Base-by-base conservation (phyloP, 2,888 invertebrate genomes). In the Microctonus brassicae region DNA sequence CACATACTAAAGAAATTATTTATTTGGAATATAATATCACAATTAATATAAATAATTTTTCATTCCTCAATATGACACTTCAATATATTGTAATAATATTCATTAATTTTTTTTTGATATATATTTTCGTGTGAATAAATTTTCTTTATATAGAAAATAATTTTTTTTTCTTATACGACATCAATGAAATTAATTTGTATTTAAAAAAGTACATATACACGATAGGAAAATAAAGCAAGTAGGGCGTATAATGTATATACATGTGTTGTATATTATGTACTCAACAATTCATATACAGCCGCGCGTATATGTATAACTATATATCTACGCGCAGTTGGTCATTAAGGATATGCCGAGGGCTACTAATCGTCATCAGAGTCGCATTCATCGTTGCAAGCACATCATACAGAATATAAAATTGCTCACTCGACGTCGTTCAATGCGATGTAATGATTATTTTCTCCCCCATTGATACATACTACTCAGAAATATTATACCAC, bases 391-490 rank as follows among this genome's bases (percentile, higher is more conserved):
- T 83, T 82, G 83, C 72, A 76, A 77, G 61, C 61, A 73, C 77
- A 76, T 75, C 72, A 78, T 78, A 75, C 76, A 75, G 77, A 80
- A 81, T 80, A 81, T 82, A 79, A 83, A 83, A 83, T 83, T 82
- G 81, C 78, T 74, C 70, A 74, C 70, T 70, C 77, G n/a, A n/a
- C n/a, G 73, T 52, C 67, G 76, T 73, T 84, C 83, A 84, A 84
- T 84, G 81, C 76, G 79, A 78, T 79, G 80, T 82, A 82, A 84
- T 83, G 81, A 84, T 83, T 84, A 84, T 85, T 84, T 84, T 83
- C 82, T 79, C 77, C 47, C n/a, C 17, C 47, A 47, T 47, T 47
- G 47, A 47, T 17, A 20, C 17, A 47, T 29, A 29, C n/a, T n/a
- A n/a, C n/a, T n/a, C 39, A 39, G 13, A 39, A n/a, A 39, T 39